Evolutionary conservation across 92 coral and sea anemone genomes (phyloP), one percentile per base, ranked within the genome.

Genomic region (Epizoanthus rinbou): DNA sequence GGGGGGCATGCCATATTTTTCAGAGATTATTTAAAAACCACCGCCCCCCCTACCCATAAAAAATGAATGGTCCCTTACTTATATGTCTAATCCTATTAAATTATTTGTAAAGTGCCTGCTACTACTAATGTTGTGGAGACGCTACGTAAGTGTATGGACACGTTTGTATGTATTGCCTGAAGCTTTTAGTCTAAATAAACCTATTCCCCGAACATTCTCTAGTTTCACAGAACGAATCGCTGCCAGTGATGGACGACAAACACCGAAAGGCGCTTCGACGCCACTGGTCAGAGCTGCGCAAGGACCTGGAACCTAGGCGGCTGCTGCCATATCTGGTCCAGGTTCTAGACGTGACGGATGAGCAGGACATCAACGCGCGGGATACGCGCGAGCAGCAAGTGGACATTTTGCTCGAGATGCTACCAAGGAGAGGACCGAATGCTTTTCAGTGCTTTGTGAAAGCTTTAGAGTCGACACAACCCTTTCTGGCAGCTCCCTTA

Each of bases 361-460:
- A 91, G 41, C 91, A 89, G 75, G 91, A 91, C 69, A 84, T 93
- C 62, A 88, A 81, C 56, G 74, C 83, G 56, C 86, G 88, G 28
- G 82, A 72, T 69, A 93, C 94, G 17, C 85, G 98, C 75, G 91
- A 91, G 37, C 88, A 88, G 23, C 91, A 87, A 25, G 87, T 53
- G 37, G 98, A 93, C 74, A 73, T 65, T 35, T 19, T 93, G 68
- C 82, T 93, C n/a, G 93, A 93, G 33, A 86, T 93, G 43, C 79
- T 93, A n/a, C 98, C 98, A 3, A 86, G 98, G 70, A 88, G 98
- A 73, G 98, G 98, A 1, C 95, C 95, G 8, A 45, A 83, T 6
- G 98, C 98, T 25, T 93, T 91, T 85, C 64, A 79, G 0, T 80
- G 75, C 6, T 91, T 93, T 64, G 80, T 93, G 57, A 88, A 87